Conservation (phyloP, 1,140 invertebrate genomes). For the Drosophila obscura region DNA sequence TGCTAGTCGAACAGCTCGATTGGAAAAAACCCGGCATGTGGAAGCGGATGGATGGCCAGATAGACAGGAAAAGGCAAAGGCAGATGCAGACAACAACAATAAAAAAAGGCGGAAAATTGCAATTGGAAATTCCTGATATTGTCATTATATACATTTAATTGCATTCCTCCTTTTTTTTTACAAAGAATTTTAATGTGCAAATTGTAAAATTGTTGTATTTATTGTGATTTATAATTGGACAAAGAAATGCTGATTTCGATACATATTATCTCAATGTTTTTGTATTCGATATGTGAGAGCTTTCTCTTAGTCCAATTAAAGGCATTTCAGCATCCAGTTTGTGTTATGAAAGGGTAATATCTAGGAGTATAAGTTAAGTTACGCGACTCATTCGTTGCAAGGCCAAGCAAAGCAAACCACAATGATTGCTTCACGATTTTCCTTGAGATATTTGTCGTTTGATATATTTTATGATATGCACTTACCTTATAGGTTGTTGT, state of each 20-base stretch:
- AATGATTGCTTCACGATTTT: no score
- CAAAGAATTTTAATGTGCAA: constrained; percentile 8
- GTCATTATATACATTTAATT: constrained; percentile 15
- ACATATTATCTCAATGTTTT: no score
- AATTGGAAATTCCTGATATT: constrained; percentile 10
- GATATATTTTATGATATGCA: not conserved
- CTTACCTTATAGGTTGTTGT: constrained; percentile 75
- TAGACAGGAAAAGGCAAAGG: not conserved
- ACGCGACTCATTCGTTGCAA: no score
- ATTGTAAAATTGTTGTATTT: not conserved
- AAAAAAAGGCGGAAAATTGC: constrained; percentile 11
- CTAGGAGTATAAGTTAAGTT: no score
- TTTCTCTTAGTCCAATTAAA: no score
- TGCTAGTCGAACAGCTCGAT: constrained; percentile 57
- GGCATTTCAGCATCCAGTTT: no score
- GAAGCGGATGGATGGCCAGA: not conserved
- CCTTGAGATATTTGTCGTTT: no score
- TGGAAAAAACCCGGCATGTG: constrained; percentile 33
- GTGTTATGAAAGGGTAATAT: no score
- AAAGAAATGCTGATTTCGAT: no score
- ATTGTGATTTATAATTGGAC: no score
- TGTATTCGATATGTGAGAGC: no score
- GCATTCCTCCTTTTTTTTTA: constrained; percentile 4
- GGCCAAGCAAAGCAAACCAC: no score
- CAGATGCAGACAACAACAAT: constrained; percentile 3